phyloP scores from a whole-genome alignment of 2,113 vertebrate species.

The zebrafish (Danio rerio) region DNA sequence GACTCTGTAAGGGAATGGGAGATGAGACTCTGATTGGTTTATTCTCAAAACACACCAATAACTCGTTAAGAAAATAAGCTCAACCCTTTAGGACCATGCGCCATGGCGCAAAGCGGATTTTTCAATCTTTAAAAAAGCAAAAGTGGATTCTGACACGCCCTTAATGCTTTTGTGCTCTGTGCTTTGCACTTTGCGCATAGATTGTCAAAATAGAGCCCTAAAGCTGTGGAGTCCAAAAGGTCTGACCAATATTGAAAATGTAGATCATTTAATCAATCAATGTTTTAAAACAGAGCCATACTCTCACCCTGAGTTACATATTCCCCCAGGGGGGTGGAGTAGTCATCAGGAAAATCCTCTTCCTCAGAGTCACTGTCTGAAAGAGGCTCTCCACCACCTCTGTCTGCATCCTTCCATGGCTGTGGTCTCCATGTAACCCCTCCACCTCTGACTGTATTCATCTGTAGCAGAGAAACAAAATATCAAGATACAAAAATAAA shows the following conservation, averaged over 20 bases:
- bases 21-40: no score
- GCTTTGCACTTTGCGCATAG: no score
- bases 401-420: slow-evolving; percentile 81
- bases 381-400: slow-evolving; percentile 76
- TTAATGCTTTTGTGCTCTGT: no score
- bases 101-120: no score
- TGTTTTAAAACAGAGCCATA: background rate
- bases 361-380: slow-evolving; percentile 82
- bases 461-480: slow-evolving; percentile 62
- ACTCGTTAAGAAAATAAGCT: no score
- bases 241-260: background rate
- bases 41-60: no score
- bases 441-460: slow-evolving; percentile 74
- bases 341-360: slow-evolving; percentile 82
- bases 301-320: slow-evolving; percentile 78
- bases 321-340: slow-evolving; percentile 78
- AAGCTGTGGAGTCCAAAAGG: no score
- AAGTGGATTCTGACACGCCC: no score
- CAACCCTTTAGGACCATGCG: no score
- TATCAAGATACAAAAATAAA: background rate
- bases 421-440: slow-evolving; percentile 78
- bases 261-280: background rate
- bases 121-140: no score
- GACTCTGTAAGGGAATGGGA: no score
- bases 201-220: no score